Percentiles rank a stretch among this genome's conserved stretches.
Conservation (phyloP, 92 coral and sea anemone genomes). For the Paramuricea clavata region DNA sequence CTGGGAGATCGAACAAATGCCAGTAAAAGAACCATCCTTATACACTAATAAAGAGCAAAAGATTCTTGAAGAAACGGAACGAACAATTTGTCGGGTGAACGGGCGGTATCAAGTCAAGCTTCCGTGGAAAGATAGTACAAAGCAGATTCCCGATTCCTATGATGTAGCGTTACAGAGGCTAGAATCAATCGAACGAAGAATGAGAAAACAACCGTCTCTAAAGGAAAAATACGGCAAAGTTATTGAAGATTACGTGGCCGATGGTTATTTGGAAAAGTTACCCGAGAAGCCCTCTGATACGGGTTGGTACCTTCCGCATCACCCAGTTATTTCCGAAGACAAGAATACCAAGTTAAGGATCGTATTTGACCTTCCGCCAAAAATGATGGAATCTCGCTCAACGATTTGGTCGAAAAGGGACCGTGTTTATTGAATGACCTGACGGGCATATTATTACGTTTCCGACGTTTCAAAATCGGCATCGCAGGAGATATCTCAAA, state of each 20-base stretch:
- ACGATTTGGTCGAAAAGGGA: constrained; percentile 26
- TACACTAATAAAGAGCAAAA: neutral
- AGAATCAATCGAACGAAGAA: constrained; percentile 17
- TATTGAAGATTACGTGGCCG: constrained; percentile 7
- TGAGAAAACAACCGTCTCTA: neutral
- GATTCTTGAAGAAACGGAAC: constrained; percentile 1
- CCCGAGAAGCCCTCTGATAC: neutral
- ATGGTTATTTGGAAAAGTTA: neutral
- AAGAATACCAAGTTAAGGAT: constrained; percentile 10
- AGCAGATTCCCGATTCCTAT: constrained; percentile 6
- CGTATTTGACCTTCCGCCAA: constrained; percentile 16
- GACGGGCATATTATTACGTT: constrained; percentile 32
- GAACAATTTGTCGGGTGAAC: constrained; percentile 3
- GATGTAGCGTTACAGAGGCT: constrained; percentile 9
- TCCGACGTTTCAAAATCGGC: neutral
- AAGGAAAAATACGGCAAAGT: constrained; percentile 13
- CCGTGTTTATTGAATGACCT: constrained; percentile 31
- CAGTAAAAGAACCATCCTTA: neutral
- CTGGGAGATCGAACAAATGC: neutral
- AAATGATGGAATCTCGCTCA: neutral
- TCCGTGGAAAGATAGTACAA: constrained; percentile 12
- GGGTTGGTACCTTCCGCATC: constrained; percentile 47
- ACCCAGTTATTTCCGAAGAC: constrained; percentile 26
- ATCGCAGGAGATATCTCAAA: constrained; percentile 46
- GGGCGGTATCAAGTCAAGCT: constrained; percentile 6